Base-by-base conservation (phyloP, 2,113 vertebrate genomes). In the Larimichthys polyactis region DNA sequence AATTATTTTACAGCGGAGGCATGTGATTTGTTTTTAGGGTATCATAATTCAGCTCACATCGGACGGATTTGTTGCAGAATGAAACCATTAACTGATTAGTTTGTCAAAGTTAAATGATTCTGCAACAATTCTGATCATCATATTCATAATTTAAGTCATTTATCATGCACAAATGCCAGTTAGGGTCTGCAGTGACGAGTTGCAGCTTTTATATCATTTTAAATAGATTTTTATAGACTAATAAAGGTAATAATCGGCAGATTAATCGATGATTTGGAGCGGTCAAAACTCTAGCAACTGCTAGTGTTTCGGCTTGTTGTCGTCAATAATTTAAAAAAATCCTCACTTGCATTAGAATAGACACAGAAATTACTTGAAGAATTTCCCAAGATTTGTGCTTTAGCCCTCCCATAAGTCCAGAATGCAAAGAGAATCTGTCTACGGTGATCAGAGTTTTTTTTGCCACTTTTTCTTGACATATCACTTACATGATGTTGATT, bases 21-120 rank as follows among this genome's bases (percentile, higher is more conserved):
- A 55, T 59, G 71, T 14, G 0, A 55, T 40, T 43, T 71, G 17
- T 48, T 76, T 76, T 49, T 14, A 64, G 70, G 57, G 27, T 63
- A 6, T 29, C 0, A 46, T 16, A 48, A 67, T 48, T 52, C 9
- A 9, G 3, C 2, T 67, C 43, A 29, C 3, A 36, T 66, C 64
- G 29, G 2, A 49, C 58, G 24, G 6, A 22, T 68, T 58, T 40
- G 17, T 71, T 27, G n/a, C n/a, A n/a, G 24, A 49, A 46, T 40
- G 11, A 64, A 51, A 24, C 2, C 0, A 32, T 29, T 36, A 22
- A 54, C 14, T 2, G 1, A 22, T 67, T 32, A 17, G 8, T 48
- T 46, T 9, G 24, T 19, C 5, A 40, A n/a, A 17, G 7, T 58
- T 11, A 55, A 55, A 44, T 32, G 40, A 57, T 66, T 57, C 16